Evolutionary conservation across 2,888 invertebrate species (phyloP), one percentile per base, ranked within the genome.

Genomic region (Mylabris sibirica): DNA sequence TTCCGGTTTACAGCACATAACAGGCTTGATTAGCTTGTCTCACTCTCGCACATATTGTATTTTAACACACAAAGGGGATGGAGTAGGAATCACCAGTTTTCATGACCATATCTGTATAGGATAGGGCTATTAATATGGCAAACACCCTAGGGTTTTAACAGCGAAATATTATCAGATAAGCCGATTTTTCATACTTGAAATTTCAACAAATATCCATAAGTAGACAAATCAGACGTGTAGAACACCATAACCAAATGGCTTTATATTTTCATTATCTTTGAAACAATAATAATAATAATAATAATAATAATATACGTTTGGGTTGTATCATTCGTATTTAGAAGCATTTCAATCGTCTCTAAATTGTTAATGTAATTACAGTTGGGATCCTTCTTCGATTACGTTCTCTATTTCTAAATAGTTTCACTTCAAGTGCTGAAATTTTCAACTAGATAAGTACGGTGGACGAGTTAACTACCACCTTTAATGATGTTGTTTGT

Each of bases 1-100:
- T 71, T 74, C 72, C 71, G 74, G 72, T 72, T 70, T 73, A 59
- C 65, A 67, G 60, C 67, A 59, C 53, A 53, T 65, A 64, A 64
- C 70, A 70, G 71, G 66, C 71, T 70, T 72, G 74, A 74, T 74
- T 71, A 70, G 71, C 67, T 65, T n/a, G 3, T 17, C n/a, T 44
- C 5, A n/a, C 44, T 44, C n/a, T 44, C 44, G 5, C 17, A 6
- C 17, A 17, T 11, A 44, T 17, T 38, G 12, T 38, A 14, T 14
- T 30, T 30, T 30, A 30, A 38, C 38, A 38, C 30, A 30, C 6
- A 63, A 65, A 67, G 63, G 67, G 70, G 63, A 61, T 67, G 64
- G 30, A 60, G 12, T 24, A 12, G 8, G 8, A 65, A 64, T 68
- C 49, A 65, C 44, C 68, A 65, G 53, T 30, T 63, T 63, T 59